These are phyloP conservation scores for Darevskia nairensis DNA, from an alignment of 2,797 vertebrate species.

Conservation along the genomic window DNA sequence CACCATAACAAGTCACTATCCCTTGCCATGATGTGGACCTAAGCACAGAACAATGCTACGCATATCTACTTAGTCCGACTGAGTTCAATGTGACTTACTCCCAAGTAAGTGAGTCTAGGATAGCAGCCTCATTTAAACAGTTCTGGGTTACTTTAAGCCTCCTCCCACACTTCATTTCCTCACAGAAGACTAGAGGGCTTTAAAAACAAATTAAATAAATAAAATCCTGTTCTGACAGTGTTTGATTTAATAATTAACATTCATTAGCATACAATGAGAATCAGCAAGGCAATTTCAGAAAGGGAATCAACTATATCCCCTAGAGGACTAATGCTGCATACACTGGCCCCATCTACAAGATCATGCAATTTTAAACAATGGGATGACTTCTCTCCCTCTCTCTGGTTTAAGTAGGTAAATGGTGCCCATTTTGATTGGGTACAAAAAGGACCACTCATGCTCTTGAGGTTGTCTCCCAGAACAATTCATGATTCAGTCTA, in stretches of 20 bases:
- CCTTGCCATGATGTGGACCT: neutral
- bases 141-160: neutral
- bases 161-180: neutral
- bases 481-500: neutral
- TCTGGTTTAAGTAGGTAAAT: neutral
- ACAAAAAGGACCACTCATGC: slow-evolving; percentile 40
- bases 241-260: neutral
- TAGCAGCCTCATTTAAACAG: neutral
- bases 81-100: neutral
- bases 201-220: no score
- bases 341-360: neutral
- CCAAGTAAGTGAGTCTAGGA: neutral
- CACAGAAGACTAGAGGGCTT: neutral
- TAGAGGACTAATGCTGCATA: slow-evolving; percentile 31
- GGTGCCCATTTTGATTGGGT: slow-evolving; percentile 24
- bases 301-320: neutral
- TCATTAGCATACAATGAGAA: neutral
- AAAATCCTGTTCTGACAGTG: neutral
- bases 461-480: slow-evolving; percentile 11
- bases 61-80: no score
- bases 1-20: neutral
- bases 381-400: no score
- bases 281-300: neutral
- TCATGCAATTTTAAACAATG: no score
- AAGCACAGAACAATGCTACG: neutral